Conservation (phyloP, 2,888 invertebrate species). For the Drosophila hamatofila region DNA sequence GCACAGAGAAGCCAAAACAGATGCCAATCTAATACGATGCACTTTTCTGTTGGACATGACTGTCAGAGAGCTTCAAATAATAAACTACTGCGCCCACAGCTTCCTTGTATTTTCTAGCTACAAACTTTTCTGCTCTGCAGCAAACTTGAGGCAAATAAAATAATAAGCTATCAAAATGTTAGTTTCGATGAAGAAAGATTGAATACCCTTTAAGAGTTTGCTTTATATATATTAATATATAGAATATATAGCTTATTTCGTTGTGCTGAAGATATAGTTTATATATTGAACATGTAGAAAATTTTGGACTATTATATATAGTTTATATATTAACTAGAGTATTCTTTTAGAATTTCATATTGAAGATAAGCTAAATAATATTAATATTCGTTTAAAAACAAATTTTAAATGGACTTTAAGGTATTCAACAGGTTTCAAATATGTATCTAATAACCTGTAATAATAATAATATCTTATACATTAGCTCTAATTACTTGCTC, state of each 20-base stretch:
- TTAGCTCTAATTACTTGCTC: not conserved
- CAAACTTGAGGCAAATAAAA: conserved; percentile 5
- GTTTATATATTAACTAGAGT: no score
- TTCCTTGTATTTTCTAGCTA: not conserved
- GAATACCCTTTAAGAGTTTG: not conserved
- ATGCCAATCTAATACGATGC: conserved; percentile 23
- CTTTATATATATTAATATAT: no score
- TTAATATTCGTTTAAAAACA: no score
- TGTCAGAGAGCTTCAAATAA: conserved; percentile 29
- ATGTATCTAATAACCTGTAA: no score
- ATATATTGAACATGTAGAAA: no score
- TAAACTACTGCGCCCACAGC: not conserved
- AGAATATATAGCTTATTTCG: no score
- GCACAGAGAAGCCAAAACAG: not conserved
- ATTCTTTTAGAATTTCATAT: no score
- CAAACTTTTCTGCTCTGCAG: conserved; percentile 1
- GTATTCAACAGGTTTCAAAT: no score
- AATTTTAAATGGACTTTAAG: no score
- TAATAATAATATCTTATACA: not conserved
- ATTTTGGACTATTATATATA: no score
- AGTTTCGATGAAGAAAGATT: not conserved
- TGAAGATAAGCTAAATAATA: no score
- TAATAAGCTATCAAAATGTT: not conserved
- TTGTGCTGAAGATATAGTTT: no score
- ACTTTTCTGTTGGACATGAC: conserved; percentile 2